Conservation (phyloP, 2,888 invertebrate genomes). For the Anticlea derivata region DNA sequence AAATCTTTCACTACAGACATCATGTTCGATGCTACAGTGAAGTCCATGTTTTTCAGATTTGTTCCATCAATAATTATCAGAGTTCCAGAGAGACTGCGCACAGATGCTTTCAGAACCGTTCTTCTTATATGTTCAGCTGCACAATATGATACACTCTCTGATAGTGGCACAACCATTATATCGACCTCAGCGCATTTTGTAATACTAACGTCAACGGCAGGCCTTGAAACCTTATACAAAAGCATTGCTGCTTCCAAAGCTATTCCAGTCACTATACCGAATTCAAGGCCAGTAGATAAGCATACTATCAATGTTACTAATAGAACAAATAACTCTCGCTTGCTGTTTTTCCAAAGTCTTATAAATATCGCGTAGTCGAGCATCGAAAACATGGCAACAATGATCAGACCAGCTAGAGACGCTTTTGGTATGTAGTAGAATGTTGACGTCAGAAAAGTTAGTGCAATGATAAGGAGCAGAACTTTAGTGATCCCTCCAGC, state of each 20-base stretch:
- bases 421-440: slow-evolving; percentile 95
- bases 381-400: slow-evolving; percentile 94
- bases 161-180: slow-evolving; percentile 52
- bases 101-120: slow-evolving; percentile 48
- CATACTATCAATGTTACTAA: slow-evolving; percentile 56
- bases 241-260: slow-evolving; percentile 61
- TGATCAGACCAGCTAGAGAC: slow-evolving; percentile 93
- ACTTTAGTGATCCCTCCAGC: slow-evolving; percentile 92
- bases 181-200: slow-evolving; percentile 51
- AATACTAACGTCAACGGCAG: slow-evolving; percentile 48
- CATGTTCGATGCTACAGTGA: slow-evolving; percentile 67
- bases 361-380: slow-evolving; percentile 86
- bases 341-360: slow-evolving; percentile 91
- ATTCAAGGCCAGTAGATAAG: slow-evolving; percentile 63
- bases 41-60: slow-evolving; percentile 61
- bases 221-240: slow-evolving; percentile 62
- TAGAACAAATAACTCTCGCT: slow-evolving; percentile 72
- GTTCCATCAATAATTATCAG: slow-evolving; percentile 62
- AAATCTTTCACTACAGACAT: slow-evolving; percentile 63
- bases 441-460: slow-evolving; percentile 90
- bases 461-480: slow-evolving; percentile 88
- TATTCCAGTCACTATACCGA: slow-evolving; percentile 67
- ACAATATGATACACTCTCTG: slow-evolving; percentile 64
- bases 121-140: slow-evolving; percentile 67
- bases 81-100: slow-evolving; percentile 37